phyloP scores from a whole-genome alignment of 2,888 invertebrate genomes.

The Frankliniella fusca region DNA sequence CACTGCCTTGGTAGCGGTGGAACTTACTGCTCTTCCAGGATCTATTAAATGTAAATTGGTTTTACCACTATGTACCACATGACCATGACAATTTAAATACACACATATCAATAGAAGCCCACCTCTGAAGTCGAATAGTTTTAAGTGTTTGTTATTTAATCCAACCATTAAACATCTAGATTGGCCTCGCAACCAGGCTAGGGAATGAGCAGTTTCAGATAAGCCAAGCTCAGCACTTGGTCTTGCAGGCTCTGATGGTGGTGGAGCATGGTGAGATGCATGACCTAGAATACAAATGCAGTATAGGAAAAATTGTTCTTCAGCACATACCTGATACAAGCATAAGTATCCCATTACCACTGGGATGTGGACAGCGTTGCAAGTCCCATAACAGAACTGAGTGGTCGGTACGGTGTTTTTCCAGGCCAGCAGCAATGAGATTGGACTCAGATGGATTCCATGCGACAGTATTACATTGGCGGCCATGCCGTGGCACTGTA shows the following conservation, averaged over 20 bases:
- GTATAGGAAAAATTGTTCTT: not conserved
- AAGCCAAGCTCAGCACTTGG: constrained; percentile 73
- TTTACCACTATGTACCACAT: not conserved
- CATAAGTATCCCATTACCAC: constrained; percentile 36
- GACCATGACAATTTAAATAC: constrained; percentile 32
- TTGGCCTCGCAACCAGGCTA: constrained; percentile 76
- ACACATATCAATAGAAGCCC: constrained; percentile 38
- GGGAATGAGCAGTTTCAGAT: constrained; percentile 77
- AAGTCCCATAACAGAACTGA: constrained; percentile 90
- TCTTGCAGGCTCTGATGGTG: constrained; percentile 49
- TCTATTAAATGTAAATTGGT: constrained; percentile 52
- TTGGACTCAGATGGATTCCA: constrained; percentile 83
- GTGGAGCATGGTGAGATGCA: constrained; percentile 43
- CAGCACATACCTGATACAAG: no score
- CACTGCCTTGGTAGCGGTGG: constrained; percentile 74
- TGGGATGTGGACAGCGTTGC: constrained; percentile 49
- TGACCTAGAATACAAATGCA: constrained; percentile 35
- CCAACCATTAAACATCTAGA: constrained; percentile 78
- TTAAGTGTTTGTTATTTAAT: constrained; percentile 82
- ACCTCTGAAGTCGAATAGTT: constrained; percentile 88
- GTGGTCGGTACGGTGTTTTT: constrained; percentile 83
- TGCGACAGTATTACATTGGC: constrained; percentile 80
- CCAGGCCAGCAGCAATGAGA: constrained; percentile 79
- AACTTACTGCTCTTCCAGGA: constrained; percentile 62
- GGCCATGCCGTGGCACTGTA: constrained; percentile 73